Conservation (phyloP, 2,888 invertebrate genomes). For the Chymomyza procnemis region DNA sequence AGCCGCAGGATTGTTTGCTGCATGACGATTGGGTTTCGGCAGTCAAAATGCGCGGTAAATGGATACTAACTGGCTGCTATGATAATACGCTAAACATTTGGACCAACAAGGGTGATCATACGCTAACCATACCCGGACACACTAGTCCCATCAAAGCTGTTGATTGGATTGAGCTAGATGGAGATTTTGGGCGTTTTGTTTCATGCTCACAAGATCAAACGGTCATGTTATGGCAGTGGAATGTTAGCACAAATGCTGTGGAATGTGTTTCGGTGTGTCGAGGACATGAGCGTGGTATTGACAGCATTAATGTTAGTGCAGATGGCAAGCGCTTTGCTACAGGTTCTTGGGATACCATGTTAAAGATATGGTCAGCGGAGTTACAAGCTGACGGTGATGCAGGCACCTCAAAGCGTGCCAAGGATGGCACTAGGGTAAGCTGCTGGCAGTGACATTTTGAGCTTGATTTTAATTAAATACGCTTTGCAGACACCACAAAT, state of each 20-base stretch:
- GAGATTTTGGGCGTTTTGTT: conserved; percentile 84
- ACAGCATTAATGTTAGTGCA: conserved; percentile 89
- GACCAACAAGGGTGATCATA: conserved; percentile 90
- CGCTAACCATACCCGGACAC: conserved; percentile 91
- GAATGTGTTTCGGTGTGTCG: conserved; percentile 89
- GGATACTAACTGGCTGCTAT: conserved; percentile 95
- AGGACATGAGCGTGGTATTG: conserved; percentile 95
- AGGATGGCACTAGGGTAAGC: conserved; percentile 81
- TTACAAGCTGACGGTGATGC: conserved; percentile 81
- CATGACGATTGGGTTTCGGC: conserved; percentile 99
- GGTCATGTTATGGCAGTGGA: conserved; percentile 93
- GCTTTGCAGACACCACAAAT: conserved; percentile 85
- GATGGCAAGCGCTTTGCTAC: conserved; percentile 85
- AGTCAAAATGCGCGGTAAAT: conserved; percentile 85
- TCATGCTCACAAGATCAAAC: conserved; percentile 96
- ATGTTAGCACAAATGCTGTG: conserved; percentile 85
- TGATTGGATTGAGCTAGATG: conserved; percentile 87
- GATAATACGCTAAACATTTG: conserved; percentile 95
- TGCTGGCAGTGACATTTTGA: too few species aligned
- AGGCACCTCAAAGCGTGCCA: conserved; percentile 82
- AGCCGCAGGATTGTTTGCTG: conserved; percentile 93
- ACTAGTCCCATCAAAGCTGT: conserved; percentile 92
- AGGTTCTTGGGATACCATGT: conserved; percentile 94
- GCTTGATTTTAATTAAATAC: neutral
- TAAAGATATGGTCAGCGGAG: conserved; percentile 93